Evolutionary conservation across 2,888 invertebrate genomes (phyloP).

Genomic region (Rhingia campestris): DNA sequence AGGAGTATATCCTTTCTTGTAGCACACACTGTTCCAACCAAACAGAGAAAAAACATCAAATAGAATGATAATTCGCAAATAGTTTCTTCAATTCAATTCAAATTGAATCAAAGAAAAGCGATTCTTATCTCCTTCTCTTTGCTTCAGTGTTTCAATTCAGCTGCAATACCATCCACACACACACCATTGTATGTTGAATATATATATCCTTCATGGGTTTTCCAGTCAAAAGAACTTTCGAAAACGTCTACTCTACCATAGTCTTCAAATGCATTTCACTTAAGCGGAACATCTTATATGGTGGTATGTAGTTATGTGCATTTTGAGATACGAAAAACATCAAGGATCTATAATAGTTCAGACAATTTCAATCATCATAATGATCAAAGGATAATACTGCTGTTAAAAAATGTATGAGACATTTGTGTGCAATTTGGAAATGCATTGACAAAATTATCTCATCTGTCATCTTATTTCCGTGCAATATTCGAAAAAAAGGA

Average conservation of each 20-base stretch:
- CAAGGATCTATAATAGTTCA: constrained; percentile 45
- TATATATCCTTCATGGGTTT: constrained; percentile 1
- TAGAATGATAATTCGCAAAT: constrained; percentile 68
- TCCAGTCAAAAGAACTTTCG: constrained; percentile 5
- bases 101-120: constrained; percentile 67
- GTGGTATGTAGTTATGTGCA: background rate
- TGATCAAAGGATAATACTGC: constrained; percentile 62
- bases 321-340: constrained; percentile 14
- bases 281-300: constrained; percentile 11
- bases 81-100: constrained; percentile 70
- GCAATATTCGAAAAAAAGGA: too few species aligned
- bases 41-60: constrained; percentile 48
- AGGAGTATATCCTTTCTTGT: background rate
- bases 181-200: background rate
- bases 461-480: too few species aligned
- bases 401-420: background rate
- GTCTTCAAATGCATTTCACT: constrained; percentile 6
- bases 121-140: constrained; percentile 38
- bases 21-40: constrained; percentile 10
- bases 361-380: constrained; percentile 63
- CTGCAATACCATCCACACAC: constrained; percentile 2
- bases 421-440: too few species aligned
- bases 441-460: too few species aligned
- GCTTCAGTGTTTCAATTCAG: constrained; percentile 23
- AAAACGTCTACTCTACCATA: background rate